These are phyloP conservation scores for Drosophila seclusa DNA, from an alignment of 2,888 invertebrate genomes.

Conservation along the genomic window DNA sequence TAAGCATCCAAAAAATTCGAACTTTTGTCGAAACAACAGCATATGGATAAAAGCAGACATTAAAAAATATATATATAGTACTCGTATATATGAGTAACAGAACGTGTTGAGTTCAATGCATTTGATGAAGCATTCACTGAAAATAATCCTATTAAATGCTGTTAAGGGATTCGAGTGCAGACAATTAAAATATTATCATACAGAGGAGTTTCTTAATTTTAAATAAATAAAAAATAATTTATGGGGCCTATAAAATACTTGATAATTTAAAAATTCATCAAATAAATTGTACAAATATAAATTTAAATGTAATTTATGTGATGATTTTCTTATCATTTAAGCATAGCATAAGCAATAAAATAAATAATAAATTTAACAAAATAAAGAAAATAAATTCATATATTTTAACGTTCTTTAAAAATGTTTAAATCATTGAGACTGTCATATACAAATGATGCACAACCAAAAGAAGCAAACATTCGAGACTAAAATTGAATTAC, in stretches of 20 bases:
- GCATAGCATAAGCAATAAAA: neutral
- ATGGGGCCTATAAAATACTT: neutral
- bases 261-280: neutral
- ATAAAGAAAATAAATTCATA: neutral
- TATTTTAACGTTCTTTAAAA: neutral
- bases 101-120: slow-evolving; percentile 1
- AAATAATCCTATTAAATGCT: neutral
- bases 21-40: slow-evolving; percentile 8
- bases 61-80: neutral
- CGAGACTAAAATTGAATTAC: slow-evolving; percentile 2
- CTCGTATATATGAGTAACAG: neutral
- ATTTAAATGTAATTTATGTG: neutral
- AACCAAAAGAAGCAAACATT: no score
- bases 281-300: neutral
- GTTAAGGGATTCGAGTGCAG: neutral
- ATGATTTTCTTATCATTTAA: neutral
- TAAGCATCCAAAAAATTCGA: slow-evolving; percentile 20
- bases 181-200: neutral
- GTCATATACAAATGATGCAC: neutral
- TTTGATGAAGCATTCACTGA: neutral
- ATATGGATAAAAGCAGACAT: slow-evolving; percentile 1
- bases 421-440: neutral
- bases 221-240: neutral
- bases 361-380: neutral
- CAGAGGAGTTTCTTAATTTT: neutral